phyloP scores from a whole-genome alignment of 2,888 invertebrate genomes.

The Mesorhabditis belari region DNA sequence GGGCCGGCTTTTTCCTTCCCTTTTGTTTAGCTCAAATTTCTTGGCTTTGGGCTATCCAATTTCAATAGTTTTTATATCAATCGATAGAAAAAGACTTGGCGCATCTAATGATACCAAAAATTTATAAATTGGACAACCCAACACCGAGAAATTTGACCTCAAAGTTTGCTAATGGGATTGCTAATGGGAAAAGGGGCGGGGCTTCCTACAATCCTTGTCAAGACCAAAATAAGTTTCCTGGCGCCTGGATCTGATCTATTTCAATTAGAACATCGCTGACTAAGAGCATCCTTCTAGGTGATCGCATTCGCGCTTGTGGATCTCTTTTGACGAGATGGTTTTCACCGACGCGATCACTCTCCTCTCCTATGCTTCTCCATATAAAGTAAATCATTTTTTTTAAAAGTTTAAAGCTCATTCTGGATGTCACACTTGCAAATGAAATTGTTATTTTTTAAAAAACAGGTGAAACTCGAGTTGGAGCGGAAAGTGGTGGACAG shows the following conservation, averaged over 20 bases:
- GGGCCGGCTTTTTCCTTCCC: background rate
- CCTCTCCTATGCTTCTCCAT: constrained; percentile 81
- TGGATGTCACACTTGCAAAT: background rate
- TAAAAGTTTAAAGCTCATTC: no score
- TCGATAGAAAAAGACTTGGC: no score
- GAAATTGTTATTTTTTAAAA: background rate
- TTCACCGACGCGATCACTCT: constrained; percentile 83
- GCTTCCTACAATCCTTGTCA: no score
- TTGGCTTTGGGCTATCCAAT: no score
- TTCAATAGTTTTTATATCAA: no score
- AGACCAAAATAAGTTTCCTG: no score
- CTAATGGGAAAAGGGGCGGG: no score
- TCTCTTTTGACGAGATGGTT: constrained; percentile 79
- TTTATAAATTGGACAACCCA: no score
- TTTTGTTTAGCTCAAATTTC: no score
- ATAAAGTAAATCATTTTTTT: constrained; percentile 62
- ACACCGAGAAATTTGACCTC: no score
- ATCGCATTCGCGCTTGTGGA: constrained; percentile 77
- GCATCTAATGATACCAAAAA: no score
- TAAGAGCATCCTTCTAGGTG: constrained; percentile 63
- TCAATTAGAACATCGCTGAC: constrained; percentile 7
- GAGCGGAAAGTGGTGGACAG: constrained; percentile 20
- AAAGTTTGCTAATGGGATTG: no score
- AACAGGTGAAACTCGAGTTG: constrained; percentile 29
- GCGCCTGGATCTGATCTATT: background rate